Base-by-base conservation (phyloP, 2,888 invertebrate genomes). In the Pandemis cinnamomeana region DNA sequence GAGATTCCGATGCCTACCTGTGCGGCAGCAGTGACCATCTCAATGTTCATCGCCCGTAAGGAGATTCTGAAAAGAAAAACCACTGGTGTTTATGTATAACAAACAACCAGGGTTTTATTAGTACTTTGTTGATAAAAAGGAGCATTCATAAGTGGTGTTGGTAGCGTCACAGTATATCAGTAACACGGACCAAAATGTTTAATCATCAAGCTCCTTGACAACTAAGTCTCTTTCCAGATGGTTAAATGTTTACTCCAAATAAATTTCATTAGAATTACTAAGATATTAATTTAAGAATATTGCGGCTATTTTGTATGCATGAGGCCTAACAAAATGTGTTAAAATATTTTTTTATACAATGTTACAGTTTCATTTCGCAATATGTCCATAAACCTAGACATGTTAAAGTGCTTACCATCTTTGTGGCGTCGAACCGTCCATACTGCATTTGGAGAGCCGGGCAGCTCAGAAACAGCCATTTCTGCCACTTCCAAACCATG, bases 371-470 rank as follows among this genome's bases (percentile, higher is more conserved):
- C 10, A 48, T 27, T 41, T 53, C n/a, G 1, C n/a, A 44, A 27
- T 10, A 27, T 60, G 7, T 20, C 41, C n/a, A 20, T 10, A 51
- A 20, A 51, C 7, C 42, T 60, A 64, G 60, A 67, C 10, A 41
- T 66, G 41, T 27, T 7, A 48, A 20, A 46, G 10, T 58, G 95
- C 97, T 97, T 94, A 99, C 99, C 99, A 95, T 99, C 99, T 87
- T 98, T 96, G 89, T 98, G 96, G 84, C 97, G 96, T 87, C 99
- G 98, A 27, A 99, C 99, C 46, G 99, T 99, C 99, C 99, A 99
- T 2, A 99, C 99, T 83, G 99, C 99, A 94, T 99, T 99, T 2
- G 99, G 99, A 86, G 99, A 99, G 86, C 99, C 99, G n/a, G 99
- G 99, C 80, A 99, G 94, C 91, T 99, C 99, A 41, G 99, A 99